Conservation (phyloP, 2,797 vertebrate genomes). For the Coranthus polyacanthus region DNA sequence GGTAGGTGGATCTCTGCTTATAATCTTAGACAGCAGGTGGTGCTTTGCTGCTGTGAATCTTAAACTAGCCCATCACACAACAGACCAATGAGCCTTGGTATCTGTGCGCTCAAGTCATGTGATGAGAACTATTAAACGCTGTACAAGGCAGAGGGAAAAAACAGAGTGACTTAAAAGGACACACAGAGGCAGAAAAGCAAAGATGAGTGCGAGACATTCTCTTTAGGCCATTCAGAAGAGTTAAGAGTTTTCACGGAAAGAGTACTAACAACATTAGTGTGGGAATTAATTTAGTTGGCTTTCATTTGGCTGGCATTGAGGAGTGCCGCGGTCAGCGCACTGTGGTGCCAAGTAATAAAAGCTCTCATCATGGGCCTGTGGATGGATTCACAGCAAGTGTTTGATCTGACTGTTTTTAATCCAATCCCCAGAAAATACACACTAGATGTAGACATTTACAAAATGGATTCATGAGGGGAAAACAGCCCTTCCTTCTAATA, state of each 20-base stretch:
- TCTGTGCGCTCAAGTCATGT: conserved; percentile 27
- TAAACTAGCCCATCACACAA: conserved; percentile 17
- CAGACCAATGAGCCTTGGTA: neutral
- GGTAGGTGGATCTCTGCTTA: conserved; percentile 30
- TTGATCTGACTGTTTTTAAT: too few species aligned
- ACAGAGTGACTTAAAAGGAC: neutral
- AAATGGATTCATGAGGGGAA: neutral
- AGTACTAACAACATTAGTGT: too few species aligned
- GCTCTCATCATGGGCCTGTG: neutral
- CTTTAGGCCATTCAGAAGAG: neutral
- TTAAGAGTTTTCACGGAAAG: neutral
- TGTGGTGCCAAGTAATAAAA: neutral
- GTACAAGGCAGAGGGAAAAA: neutral
- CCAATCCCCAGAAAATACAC: neutral
- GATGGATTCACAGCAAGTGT: neutral
- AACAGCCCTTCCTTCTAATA: too few species aligned
- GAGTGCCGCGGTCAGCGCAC: neutral
- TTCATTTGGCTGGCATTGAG: neutral
- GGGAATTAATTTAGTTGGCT: neutral
- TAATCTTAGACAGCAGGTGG: conserved; percentile 57
- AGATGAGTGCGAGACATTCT: neutral
- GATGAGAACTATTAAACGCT: conserved; percentile 41
- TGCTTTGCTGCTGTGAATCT: conserved; percentile 46
- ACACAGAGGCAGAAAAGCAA: neutral
- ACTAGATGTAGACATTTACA: neutral